Evolutionary conservation across 1,140 invertebrate genomes (phyloP).

Genomic region (Drosophila eugracilis): DNA sequence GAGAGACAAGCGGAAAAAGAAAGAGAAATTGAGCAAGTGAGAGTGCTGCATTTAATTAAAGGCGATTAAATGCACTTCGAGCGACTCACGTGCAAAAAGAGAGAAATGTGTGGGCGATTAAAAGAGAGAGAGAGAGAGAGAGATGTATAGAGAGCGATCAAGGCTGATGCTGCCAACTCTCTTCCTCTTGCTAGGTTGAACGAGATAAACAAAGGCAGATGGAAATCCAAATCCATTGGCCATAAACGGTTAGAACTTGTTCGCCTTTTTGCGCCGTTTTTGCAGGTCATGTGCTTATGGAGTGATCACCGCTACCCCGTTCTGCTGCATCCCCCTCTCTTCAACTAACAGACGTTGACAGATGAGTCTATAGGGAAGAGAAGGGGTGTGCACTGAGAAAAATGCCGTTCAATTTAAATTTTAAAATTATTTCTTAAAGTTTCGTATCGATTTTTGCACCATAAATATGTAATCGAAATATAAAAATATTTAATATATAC

Average conservation of each 20-base stretch:
- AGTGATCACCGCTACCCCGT: constrained; percentile 55
- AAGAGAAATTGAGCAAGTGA: background rate
- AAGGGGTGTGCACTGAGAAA: constrained; percentile 8
- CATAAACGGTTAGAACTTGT: constrained; percentile 69
- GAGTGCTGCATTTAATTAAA: constrained; percentile 7
- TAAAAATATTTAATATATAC: background rate
- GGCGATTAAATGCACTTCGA: constrained; percentile 28
- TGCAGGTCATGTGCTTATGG: constrained; percentile 61
- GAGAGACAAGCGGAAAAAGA: background rate
- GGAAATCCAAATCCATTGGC: constrained; percentile 29
- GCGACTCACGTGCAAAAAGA: constrained; percentile 30
- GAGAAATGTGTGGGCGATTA: background rate
- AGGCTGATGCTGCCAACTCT: constrained; percentile 38
- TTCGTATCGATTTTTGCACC: too few species aligned
- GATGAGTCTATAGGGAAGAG: constrained; percentile 5
- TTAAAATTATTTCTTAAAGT: too few species aligned
- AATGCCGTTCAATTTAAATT: background rate
- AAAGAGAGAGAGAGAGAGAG: background rate
- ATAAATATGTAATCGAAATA: background rate
- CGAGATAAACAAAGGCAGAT: constrained; percentile 48
- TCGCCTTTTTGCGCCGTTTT: constrained; percentile 28
- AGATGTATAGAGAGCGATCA: constrained; percentile 6
- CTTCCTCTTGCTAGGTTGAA: constrained; percentile 19
- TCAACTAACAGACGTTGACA: background rate
- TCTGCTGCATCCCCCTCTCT: background rate